Evolutionary conservation across 2,888 invertebrate species (phyloP).

Genomic region (Leptopilina drosophilae): DNA sequence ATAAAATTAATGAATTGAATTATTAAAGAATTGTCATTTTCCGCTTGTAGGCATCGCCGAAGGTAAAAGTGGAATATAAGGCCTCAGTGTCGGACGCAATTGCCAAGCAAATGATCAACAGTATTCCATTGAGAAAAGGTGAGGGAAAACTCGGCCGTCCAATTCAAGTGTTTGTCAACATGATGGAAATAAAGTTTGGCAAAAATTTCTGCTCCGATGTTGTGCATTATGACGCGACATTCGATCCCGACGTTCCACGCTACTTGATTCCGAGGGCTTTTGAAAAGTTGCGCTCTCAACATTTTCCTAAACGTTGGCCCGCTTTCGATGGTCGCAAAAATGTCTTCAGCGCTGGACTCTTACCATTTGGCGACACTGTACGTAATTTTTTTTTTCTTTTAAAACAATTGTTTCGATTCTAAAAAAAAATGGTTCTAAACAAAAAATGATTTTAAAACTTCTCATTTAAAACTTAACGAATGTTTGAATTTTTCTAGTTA

Average conservation of each 20-base stretch:
- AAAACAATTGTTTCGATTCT: too few relatives aligned
- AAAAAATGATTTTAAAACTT: too few relatives aligned
- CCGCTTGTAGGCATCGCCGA: not conserved
- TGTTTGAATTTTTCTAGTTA: too few relatives aligned
- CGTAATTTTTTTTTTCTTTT: not conserved
- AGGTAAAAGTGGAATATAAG: not conserved
- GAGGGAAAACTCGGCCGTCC: constrained; percentile 76
- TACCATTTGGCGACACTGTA: constrained; percentile 76
- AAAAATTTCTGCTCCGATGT: constrained; percentile 76
- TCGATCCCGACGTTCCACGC: constrained; percentile 85
- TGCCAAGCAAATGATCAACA: constrained; percentile 15
- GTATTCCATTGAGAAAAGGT: constrained; percentile 63
- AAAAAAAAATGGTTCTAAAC: too few relatives aligned
- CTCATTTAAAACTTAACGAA: too few relatives aligned
- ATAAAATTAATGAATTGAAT: too few relatives aligned
- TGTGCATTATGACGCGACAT: constrained; percentile 90
- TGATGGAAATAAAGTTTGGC: constrained; percentile 80
- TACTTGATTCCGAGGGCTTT: constrained; percentile 80
- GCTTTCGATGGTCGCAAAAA: constrained; percentile 88
- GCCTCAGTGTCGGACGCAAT: not conserved
- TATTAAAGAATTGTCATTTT: too few relatives aligned
- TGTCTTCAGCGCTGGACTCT: constrained; percentile 79
- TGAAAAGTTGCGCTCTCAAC: constrained; percentile 64
- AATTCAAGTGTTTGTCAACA: constrained; percentile 81
- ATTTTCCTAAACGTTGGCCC: constrained; percentile 78